A percentile compares a stretch with the other conserved stretches of the same genome.
phyloP scores from a whole-genome alignment of 1,140 invertebrate genomes.

The Listronotus bonariensis region DNA sequence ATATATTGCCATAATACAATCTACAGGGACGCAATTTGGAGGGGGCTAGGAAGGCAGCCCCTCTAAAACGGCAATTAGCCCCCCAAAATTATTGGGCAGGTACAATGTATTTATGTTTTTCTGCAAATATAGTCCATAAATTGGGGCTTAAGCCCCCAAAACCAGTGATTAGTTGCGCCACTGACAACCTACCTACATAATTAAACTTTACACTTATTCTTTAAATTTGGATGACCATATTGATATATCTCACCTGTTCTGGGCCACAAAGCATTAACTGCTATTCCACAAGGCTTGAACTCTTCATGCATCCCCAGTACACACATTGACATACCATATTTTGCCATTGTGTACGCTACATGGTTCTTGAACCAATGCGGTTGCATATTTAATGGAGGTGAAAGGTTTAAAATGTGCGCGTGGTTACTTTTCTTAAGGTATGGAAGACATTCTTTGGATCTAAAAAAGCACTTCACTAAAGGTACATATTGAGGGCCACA shows the following conservation, averaged over 20 bases:
- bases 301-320: constrained; percentile 95
- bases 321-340: constrained; percentile 99
- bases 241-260: constrained; percentile 76
- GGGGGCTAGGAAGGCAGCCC: too few species aligned
- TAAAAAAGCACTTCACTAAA: constrained; percentile 56
- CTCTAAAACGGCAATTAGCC: constrained; percentile 7
- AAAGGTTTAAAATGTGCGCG: constrained; percentile 95
- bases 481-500: too few species aligned
- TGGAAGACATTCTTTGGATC: constrained; percentile 91
- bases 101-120: too few species aligned
- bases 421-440: constrained; percentile 87
- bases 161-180: too few species aligned
- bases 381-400: constrained; percentile 90
- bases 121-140: too few species aligned
- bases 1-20: too few species aligned
- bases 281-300: constrained; percentile 81
- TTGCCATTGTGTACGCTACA: constrained; percentile 97
- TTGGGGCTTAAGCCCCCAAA: too few species aligned
- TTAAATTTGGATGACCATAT: too few species aligned
- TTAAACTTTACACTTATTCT: too few species aligned
- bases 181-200: too few species aligned
- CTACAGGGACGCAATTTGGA: too few species aligned
- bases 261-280: constrained; percentile 97
- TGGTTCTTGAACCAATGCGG: constrained; percentile 91
- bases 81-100: too few species aligned